Conservation (phyloP, 2,797 vertebrate species). For the Helostoma temminkii region DNA sequence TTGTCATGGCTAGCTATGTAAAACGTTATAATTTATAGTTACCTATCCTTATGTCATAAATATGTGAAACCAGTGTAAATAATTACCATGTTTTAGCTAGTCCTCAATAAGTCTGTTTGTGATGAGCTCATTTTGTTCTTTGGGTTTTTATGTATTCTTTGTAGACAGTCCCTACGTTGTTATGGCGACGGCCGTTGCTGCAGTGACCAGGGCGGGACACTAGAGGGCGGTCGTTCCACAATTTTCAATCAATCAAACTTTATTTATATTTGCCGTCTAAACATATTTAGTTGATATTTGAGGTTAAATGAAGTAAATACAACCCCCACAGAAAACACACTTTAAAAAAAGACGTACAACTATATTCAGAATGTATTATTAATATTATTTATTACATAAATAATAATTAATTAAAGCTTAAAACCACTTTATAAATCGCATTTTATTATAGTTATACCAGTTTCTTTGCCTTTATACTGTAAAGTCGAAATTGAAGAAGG, state of each 20-base stretch:
- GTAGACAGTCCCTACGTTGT: conserved; percentile 49
- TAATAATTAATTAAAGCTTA: no score
- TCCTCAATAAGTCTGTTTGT: background rate
- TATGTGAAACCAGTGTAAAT: accelerated
- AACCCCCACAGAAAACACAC: no score
- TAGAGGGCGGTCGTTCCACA: conserved; percentile 43
- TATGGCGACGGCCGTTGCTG: conserved; percentile 21
- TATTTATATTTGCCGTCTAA: no score
- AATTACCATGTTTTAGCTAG: accelerated
- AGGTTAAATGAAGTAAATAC: no score
- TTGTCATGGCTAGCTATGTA: accelerated
- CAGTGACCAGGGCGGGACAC: background rate
- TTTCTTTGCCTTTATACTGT: no score
- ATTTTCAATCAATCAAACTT: conserved; percentile 27
- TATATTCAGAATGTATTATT: no score
- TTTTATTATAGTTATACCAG: no score
- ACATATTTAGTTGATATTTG: no score
- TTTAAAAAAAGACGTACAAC: no score
- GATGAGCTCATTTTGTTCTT: background rate
- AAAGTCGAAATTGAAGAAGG: no score
- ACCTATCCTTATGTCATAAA: accelerated
- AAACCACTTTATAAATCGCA: no score
- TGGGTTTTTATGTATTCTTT: background rate
- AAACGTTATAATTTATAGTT: background rate
- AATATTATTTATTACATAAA: no score